Conservation (phyloP, 2,797 vertebrate genomes). For the Eurystomus glaucurus region DNA sequence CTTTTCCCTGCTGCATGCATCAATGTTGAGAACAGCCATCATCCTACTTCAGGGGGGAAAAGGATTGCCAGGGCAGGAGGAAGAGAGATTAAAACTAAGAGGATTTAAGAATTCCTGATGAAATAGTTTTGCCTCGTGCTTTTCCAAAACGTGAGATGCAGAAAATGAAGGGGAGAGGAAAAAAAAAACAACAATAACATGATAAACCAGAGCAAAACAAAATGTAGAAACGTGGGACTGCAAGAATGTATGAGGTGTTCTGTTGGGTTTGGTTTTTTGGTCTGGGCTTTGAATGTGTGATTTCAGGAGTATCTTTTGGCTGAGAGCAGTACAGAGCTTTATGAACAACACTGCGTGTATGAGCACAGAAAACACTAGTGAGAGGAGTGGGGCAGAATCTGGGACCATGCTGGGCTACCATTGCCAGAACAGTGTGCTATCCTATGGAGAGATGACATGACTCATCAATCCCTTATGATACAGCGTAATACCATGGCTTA, state of each 20-base stretch:
- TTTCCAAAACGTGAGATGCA: neutral
- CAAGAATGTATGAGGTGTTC: neutral
- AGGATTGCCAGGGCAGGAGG: neutral
- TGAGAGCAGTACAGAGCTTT: neutral
- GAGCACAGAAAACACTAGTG: accelerated
- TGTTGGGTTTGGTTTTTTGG: neutral
- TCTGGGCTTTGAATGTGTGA: neutral
- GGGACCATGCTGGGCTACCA: neutral
- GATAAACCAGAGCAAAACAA: neutral
- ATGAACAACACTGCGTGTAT: accelerated
- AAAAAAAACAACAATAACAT: neutral
- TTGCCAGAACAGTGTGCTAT: neutral
- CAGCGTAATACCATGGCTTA: neutral
- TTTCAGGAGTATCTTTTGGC: neutral
- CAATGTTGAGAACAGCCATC: neutral
- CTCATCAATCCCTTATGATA: neutral
- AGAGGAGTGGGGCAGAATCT: neutral
- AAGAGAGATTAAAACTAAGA: neutral
- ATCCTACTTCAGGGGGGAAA: neutral
- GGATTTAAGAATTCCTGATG: constrained; percentile 26
- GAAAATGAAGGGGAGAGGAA: neutral
- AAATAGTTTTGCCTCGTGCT: neutral
- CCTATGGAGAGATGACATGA: neutral
- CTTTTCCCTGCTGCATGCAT: neutral
- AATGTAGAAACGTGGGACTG: neutral